Evolutionary conservation across 2,888 invertebrate species (phyloP).

Genomic region (Sialis fuliginosa): DNA sequence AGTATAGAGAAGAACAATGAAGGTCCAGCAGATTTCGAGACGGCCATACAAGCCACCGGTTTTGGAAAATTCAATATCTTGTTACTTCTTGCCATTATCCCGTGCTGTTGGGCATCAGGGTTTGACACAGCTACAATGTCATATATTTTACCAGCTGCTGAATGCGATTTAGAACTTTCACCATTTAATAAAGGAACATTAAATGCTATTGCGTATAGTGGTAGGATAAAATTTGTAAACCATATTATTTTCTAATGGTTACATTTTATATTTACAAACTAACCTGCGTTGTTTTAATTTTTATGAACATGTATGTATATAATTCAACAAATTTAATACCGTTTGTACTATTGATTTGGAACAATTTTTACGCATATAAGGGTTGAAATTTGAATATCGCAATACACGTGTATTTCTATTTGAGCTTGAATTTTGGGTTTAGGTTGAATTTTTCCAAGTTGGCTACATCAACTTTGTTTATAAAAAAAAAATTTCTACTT

Average conservation of each 20-base stretch:
- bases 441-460: too few relatives aligned
- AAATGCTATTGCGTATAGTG: slow-evolving; percentile 53
- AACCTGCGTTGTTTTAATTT: background rate
- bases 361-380: too few relatives aligned
- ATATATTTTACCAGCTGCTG: slow-evolving; percentile 55
- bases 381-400: too few relatives aligned
- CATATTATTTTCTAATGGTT: background rate
- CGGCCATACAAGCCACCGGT: slow-evolving; percentile 46
- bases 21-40: slow-evolving; percentile 43
- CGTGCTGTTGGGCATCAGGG: slow-evolving; percentile 46
- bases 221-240: slow-evolving; percentile 21
- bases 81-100: slow-evolving; percentile 38
- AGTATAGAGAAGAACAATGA: too few relatives aligned
- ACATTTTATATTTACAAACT: background rate
- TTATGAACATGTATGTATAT: background rate
- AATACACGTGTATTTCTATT: too few relatives aligned
- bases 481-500: too few relatives aligned
- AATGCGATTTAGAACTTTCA: slow-evolving; percentile 52
- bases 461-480: too few relatives aligned
- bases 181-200: slow-evolving; percentile 52
- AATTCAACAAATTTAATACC: too few relatives aligned
- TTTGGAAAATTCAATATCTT: slow-evolving; percentile 53
- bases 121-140: slow-evolving; percentile 57
- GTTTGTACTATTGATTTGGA: too few relatives aligned
- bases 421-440: too few relatives aligned